Evolutionary conservation across 2,888 invertebrate genomes (phyloP).

Genomic region (Imbricaverruca yamaguchii): DNA sequence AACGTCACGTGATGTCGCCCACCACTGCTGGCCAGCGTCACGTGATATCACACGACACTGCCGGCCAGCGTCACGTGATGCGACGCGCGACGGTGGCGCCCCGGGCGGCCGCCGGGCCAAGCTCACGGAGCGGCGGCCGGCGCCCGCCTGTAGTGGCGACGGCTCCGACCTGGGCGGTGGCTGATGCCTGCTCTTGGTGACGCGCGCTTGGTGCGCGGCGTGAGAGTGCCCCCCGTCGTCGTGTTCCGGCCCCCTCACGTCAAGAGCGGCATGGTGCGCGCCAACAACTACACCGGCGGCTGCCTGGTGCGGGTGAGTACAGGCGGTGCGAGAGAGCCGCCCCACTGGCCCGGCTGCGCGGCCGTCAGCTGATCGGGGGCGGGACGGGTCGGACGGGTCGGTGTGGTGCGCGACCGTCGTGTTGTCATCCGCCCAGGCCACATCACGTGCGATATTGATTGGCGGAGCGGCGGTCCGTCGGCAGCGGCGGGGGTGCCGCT

Average conservation of each 20-base stretch:
- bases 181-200: no score
- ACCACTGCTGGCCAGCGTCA: no score
- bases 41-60: no score
- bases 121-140: background rate
- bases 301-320: slow-evolving; percentile 29
- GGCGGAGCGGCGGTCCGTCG: no score
- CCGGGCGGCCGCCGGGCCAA: slow-evolving; percentile 24
- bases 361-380: no score
- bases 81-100: slow-evolving; percentile 26
- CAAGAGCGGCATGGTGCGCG: slow-evolving; percentile 26
- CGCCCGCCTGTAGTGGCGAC: background rate
- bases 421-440: no score
- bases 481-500: no score
- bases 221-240: background rate
- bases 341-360: slow-evolving; percentile 17
- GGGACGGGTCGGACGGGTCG: background rate
- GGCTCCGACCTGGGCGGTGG: no score
- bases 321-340: slow-evolving; percentile 27
- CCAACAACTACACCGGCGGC: slow-evolving; percentile 30
- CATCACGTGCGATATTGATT: no score
- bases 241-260: background rate
- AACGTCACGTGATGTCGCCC: no score
- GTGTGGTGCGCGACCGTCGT: no score
- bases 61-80: background rate
- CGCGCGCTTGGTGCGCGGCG: background rate